Conservation (phyloP, 2,113 vertebrate genomes). For the Nycticebus coucang region DNA sequence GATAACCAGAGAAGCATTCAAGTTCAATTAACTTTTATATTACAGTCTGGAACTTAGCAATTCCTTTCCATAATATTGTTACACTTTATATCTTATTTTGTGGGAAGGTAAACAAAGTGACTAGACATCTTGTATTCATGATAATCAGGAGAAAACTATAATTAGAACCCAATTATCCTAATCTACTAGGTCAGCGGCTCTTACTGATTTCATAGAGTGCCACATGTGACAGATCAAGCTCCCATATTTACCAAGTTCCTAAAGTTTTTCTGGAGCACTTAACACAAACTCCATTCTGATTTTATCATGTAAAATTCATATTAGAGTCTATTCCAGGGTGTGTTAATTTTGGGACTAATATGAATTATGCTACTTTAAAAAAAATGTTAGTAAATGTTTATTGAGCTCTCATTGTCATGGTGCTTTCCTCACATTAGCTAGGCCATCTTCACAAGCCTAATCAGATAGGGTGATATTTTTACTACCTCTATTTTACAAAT, state of each 20-base stretch:
- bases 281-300: neutral
- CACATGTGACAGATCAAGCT: neutral
- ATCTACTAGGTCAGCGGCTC: neutral
- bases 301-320: neutral
- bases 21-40: neutral
- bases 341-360: neutral
- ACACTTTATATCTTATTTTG: neutral
- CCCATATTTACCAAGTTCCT: neutral
- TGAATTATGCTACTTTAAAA: neutral
- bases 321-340: neutral
- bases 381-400: neutral
- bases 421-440: neutral
- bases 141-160: neutral
- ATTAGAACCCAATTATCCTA: neutral
- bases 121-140: neutral
- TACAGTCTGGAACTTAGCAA: neutral
- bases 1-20: neutral
- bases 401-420: neutral
- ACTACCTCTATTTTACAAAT: neutral
- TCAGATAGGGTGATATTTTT: neutral
- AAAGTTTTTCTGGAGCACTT: neutral
- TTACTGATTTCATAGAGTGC: neutral
- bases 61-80: neutral
- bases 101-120: neutral
- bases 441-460: neutral